A percentile compares a stretch with the other conserved stretches of the same genome.
Conservation (phyloP, 2,113 vertebrate species). For the Apteryx mantelli region DNA sequence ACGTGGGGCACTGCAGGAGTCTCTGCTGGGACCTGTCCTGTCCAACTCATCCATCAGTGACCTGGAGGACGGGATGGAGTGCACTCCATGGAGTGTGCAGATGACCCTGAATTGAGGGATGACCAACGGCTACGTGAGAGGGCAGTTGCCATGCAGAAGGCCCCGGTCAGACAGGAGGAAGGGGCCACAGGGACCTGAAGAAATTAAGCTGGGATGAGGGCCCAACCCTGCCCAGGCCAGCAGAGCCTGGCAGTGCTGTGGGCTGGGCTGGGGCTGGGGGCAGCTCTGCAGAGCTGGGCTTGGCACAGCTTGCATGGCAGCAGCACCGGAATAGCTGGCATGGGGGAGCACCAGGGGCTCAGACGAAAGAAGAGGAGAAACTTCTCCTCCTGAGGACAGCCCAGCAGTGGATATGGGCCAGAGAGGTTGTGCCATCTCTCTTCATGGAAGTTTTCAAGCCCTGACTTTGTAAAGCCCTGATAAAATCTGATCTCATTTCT, state of each 20-base stretch:
- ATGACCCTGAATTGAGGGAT: background rate
- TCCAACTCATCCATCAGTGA: background rate
- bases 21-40: background rate
- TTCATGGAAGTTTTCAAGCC: rapidly evolving
- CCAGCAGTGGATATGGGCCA: background rate
- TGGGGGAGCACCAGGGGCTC: background rate
- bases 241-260: no score
- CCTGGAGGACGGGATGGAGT: background rate
- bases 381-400: no score
- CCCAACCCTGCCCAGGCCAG: background rate
- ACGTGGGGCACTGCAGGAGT: background rate
- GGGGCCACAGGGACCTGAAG: no score
- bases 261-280: background rate
- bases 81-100: background rate
- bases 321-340: no score
- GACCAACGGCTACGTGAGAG: background rate
- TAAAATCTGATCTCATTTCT: background rate
- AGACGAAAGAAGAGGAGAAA: background rate
- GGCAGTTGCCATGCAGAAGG: no score
- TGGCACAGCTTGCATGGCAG: no score
- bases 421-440: rapidly evolving
- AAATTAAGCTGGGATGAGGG: no score
- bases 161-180: no score
- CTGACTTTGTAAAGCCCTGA: background rate
- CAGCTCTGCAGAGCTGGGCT: no score